Base-by-base conservation (phyloP, 2,888 invertebrate species). In the Xanthorhoe spadicearia region DNA sequence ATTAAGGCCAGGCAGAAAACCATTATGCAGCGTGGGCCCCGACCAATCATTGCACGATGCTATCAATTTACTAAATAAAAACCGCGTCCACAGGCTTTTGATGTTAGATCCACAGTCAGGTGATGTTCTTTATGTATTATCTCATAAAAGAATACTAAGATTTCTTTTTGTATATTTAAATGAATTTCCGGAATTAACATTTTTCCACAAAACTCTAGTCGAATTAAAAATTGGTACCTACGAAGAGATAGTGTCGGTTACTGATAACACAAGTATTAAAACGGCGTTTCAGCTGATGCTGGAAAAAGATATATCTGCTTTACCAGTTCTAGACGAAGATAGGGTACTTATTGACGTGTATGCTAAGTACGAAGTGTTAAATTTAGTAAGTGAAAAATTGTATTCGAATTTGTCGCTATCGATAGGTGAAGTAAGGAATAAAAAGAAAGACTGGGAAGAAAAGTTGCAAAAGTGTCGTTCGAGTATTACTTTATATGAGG, bases 381-480 rank as follows among this genome's bases (percentile, higher is more conserved):
- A 98, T 94, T 94, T 98, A 91, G 98, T 98, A 70, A 97, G 97
- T 78, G 98, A 98, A 90, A 98, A 98, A 92, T 96, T 98, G 64
- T 98, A 98, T 93, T 97, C 97, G 86, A 97, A 98, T 93, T 94
- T 98, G 84, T 97, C 97, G 84, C 95, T 97, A 77, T 96, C 97
- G 28, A 92, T 98, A 82, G 96, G 96, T 81, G 96, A 97, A 88
- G 97, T 98, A 74, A 96, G 98, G 83, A 96, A 96, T 83, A 96
- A 97, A 89, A 95, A 97, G 84, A 97, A 97, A 90, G 97, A 97
- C 93, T 97, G 97, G 96, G 97, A 97, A 89, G 98, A 98, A 92
- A 97, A 97, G 78, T 97, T 98, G 79, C 97, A 97, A 84, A 97
- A 97, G 87, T 98, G 98, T 94, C 95, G 95, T 89, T 94, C 96